Evolutionary conservation across 2,113 vertebrate genomes (phyloP).

Genomic region (Chiloscyllium plagiosum): DNA sequence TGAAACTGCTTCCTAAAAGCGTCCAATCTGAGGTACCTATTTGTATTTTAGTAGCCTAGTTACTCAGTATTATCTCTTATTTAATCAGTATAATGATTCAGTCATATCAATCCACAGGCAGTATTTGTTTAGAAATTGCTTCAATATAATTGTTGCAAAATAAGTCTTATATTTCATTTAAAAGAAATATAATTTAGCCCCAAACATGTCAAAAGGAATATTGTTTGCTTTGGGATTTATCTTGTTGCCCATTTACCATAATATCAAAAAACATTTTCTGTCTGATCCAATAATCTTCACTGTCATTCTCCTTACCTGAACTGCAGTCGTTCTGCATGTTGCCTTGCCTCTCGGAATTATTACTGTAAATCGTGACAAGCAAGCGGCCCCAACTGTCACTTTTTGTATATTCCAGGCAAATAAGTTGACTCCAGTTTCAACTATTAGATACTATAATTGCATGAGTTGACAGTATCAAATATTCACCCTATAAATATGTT

Average conservation of each 20-base stretch:
- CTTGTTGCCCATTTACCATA: not conserved
- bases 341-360: not conserved
- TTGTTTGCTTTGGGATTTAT: too few relatives aligned
- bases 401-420: too few relatives aligned
- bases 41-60: not conserved
- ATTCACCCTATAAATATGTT: too few relatives aligned
- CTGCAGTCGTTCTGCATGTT: not conserved
- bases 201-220: too few relatives aligned
- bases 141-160: not conserved
- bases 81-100: not conserved
- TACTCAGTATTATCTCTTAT: not conserved
- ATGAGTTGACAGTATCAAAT: too few relatives aligned
- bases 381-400: too few relatives aligned
- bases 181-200: not conserved
- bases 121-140: not conserved
- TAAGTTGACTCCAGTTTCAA: too few relatives aligned
- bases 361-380: too few relatives aligned
- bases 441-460: too few relatives aligned
- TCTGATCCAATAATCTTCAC: not conserved
- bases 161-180: not conserved
- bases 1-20: not conserved
- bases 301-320: not conserved
- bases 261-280: not conserved
- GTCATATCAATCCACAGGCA: not conserved
- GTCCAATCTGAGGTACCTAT: not conserved